These are phyloP conservation scores for Salticus scenicus DNA, from an alignment of 2,888 invertebrate species.

Conservation along the genomic window DNA sequence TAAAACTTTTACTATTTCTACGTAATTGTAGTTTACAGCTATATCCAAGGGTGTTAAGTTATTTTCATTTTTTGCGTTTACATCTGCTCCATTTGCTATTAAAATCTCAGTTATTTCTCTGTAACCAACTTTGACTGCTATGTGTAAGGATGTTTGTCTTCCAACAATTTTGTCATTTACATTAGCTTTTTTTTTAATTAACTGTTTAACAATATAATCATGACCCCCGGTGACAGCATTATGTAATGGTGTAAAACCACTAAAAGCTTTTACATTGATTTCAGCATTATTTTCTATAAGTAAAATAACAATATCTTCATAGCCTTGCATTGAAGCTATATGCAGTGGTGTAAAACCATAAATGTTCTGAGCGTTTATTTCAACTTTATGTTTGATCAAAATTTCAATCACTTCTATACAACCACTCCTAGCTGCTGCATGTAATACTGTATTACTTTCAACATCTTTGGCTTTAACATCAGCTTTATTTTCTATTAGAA, in stretches of 20 bases:
- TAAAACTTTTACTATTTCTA: conserved; percentile 74
- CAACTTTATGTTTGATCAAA: neutral
- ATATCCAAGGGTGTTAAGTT: neutral
- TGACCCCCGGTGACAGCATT: neutral
- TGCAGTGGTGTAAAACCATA: neutral
- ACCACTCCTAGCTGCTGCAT: neutral
- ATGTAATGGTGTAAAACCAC: neutral
- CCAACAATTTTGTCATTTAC: neutral
- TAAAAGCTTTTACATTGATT: neutral
- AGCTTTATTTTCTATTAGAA: neutral
- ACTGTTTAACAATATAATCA: neutral
- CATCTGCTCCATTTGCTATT: neutral
- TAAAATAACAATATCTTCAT: neutral
- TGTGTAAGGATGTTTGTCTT: neutral
- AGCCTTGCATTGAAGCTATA: neutral
- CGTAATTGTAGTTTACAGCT: neutral
- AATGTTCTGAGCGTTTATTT: neutral
- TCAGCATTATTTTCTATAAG: neutral
- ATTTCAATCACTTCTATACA: neutral
- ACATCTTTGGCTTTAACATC: neutral
- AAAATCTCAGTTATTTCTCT: neutral
- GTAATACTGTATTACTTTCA: neutral
- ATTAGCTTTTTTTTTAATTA: neutral
- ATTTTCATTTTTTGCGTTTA: neutral
- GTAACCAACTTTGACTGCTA: conserved; percentile 1